Conservation (phyloP, 2,888 invertebrate genomes). For the Hetaerina titia region DNA sequence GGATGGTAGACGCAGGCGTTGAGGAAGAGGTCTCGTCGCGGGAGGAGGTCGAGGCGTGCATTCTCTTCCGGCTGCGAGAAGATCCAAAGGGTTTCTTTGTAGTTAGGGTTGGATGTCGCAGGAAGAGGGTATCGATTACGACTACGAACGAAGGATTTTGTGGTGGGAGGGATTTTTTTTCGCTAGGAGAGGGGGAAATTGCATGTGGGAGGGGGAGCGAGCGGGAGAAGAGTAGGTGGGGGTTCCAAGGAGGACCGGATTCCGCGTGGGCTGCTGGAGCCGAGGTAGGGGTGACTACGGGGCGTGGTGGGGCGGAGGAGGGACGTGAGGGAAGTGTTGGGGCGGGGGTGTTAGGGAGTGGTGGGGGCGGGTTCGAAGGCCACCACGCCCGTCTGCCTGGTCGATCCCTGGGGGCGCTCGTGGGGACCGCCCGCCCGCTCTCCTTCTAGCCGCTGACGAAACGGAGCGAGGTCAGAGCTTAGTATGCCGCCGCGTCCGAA, state of each 20-base stretch:
- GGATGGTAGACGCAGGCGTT: background rate
- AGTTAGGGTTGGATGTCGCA: background rate
- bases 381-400: slow-evolving; percentile 53
- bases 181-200: background rate
- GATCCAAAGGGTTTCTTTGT: slow-evolving; percentile 17
- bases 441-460: slow-evolving; percentile 42
- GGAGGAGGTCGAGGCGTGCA: background rate
- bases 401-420: slow-evolving; percentile 8
- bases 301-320: slow-evolving; percentile 3
- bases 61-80: slow-evolving; percentile 3
- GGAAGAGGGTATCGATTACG: slow-evolving; percentile 24
- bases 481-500: background rate
- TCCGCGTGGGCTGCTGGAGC: slow-evolving; percentile 42
- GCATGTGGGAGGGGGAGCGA: background rate
- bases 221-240: background rate
- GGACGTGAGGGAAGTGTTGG: background rate
- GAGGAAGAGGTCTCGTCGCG: background rate
- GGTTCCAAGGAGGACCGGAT: slow-evolving; percentile 57
- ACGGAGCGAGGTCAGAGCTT: slow-evolving; percentile 57
- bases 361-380: slow-evolving; percentile 47
- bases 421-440: background rate
- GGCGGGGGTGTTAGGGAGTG: background rate
- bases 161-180: slow-evolving; percentile 17
- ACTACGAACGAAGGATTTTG: slow-evolving; percentile 44
- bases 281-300: background rate